A percentile compares a stretch with the other conserved stretches of the same genome.
These are phyloP conservation scores for Ardeotis arabs DNA, from an alignment of 2,113 vertebrate species.

Conservation along the genomic window DNA sequence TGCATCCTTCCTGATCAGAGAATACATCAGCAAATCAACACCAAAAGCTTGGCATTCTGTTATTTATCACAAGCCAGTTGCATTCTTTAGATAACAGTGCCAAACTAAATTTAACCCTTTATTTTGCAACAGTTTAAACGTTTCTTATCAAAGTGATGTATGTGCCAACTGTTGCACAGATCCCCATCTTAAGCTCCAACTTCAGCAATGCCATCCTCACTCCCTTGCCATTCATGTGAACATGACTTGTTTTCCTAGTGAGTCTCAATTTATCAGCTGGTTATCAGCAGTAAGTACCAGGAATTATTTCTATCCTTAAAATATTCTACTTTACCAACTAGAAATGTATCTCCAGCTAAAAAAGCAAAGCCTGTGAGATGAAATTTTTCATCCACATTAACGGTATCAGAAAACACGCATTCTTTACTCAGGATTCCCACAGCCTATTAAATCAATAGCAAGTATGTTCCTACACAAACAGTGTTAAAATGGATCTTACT, in stretches of 20 bases:
- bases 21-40: neutral
- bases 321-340: neutral
- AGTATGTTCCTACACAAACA: neutral
- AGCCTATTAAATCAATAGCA: neutral
- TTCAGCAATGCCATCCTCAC: neutral
- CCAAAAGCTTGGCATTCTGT: neutral
- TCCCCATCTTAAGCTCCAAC: neutral
- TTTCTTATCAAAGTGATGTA: accelerated
- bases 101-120: neutral
- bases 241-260: neutral
- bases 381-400: neutral
- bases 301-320: neutral
- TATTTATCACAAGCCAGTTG: neutral
- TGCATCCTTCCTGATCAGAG: neutral
- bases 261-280: neutral
- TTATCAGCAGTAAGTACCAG: neutral
- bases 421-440: neutral
- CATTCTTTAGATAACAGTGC: neutral
- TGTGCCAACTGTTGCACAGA: neutral
- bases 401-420: neutral
- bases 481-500: neutral
- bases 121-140: neutral
- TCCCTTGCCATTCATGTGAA: neutral
- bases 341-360: neutral
- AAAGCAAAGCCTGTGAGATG: accelerated